A percentile compares a stretch with the other conserved stretches of the same genome.
Evolutionary conservation across 2,113 vertebrate species (phyloP).

Genomic region (Pteruthius melanotis): DNA sequence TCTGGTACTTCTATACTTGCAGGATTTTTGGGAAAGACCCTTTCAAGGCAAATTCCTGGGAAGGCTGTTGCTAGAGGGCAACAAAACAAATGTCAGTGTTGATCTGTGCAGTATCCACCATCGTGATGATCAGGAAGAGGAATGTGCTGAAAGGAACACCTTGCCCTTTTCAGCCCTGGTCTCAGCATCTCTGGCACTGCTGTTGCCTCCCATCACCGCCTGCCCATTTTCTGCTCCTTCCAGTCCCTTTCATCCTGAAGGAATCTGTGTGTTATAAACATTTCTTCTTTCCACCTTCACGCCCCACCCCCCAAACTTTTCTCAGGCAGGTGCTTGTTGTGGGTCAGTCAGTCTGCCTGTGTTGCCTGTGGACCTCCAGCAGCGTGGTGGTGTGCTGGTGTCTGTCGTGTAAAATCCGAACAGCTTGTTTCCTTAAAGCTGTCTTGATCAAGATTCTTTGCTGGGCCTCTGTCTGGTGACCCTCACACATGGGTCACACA

Average conservation of each 20-base stretch:
- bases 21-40: not conserved
- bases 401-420: not conserved
- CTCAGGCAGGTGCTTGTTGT: not conserved
- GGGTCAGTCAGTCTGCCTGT: not conserved
- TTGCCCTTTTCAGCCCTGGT: not conserved
- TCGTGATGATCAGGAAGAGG: not conserved
- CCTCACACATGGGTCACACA: constrained; percentile 17
- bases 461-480: constrained; percentile 9
- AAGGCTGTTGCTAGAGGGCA: not conserved
- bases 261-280: not conserved
- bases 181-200: not conserved
- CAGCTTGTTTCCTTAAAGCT: not conserved
- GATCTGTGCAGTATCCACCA: not conserved
- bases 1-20: not conserved
- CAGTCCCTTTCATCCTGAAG: not conserved
- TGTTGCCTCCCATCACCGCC: not conserved
- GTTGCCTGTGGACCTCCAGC: not conserved
- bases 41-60: not conserved
- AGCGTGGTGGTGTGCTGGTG: not conserved
- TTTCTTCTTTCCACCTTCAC: not conserved
- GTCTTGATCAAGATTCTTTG: not conserved
- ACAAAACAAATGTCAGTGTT: not conserved
- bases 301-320: accelerated
- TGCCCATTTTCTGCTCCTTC: not conserved
- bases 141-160: not conserved